Base-by-base conservation (phyloP, 2,888 invertebrate genomes). In the Fragum whitleyi region DNA sequence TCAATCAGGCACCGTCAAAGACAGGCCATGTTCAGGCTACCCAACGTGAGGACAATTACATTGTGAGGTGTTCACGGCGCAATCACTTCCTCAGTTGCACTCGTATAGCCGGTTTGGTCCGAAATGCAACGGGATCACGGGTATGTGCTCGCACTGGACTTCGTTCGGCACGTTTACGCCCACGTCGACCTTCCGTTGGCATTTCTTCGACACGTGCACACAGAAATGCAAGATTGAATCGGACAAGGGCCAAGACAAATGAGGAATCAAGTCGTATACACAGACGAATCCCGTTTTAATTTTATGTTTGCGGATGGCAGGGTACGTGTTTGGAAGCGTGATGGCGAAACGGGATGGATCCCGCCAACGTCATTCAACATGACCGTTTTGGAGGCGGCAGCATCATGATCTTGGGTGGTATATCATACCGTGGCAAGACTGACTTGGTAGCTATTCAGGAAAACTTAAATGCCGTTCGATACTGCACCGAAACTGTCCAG, bases 391-490 rank as follows among this genome's bases (percentile, higher is more conserved):
- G 85, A 42, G 79, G 80, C 0, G 79, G 78, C 11, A 79, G 80
- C 69, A 69, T 82, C 7, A 81, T 84, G 82, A 53, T 81, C 53
- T 84, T 81, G 77, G 36, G 47, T 1, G 80, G 74, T 21, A 76
- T 81, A 59, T 36, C 70, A 29, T 3, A 65, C n/a, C 71, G 47
- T 16, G 71, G 62, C 7, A 59, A 51, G n/a, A 83, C 67, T 3
- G 68, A 76, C 2, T 39, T 78, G 21, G 57, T 76, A 14, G 57
- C 36, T 9, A 59, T 74, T 14, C 32, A 57, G 6, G 83, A 74
- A 14, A 83, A 36, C 28, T 19, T 85, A n/a, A 76, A 65, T 32
- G 81, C 83, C 32, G 65, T 74, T 32, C 61, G 84, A 5, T 73
- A 81, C 29, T 65, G 69, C 36, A 67, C 79, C 32, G 72, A 85